Base-by-base conservation (phyloP, 1,140 invertebrate genomes). In the Cryptotermes secundus region DNA sequence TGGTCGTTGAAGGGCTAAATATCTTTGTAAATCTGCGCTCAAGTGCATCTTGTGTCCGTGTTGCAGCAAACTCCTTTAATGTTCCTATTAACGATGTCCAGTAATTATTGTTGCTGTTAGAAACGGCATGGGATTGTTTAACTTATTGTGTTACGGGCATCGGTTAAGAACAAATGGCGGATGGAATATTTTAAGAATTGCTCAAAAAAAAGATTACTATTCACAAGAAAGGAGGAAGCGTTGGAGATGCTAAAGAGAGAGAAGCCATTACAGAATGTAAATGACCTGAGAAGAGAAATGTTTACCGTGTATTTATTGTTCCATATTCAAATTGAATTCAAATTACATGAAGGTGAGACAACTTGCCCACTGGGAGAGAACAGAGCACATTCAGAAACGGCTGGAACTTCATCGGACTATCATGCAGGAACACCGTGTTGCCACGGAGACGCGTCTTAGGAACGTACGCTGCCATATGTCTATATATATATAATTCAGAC, bases 311-410 rank as follows among this genome's bases (percentile, higher is more conserved):
- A 9, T 72, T 72, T 31, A 16, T 72, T 72, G 59, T 72, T 72
- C 14, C 59, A n/a, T 72, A 72, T 72, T 72, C 59, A 72, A 72
- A 72, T 72, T 72, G 59, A 72, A 72, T 72, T 72, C n/a, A 72
- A 31, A 14, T 65, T 31, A 10, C 31, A n/a, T 72, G n/a, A 72
- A 72, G n/a, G 26, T 7, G 1, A 72, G 59, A 72, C 4, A 49
- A 1, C 16, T 42, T 42, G 16, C 38, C 9, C 9, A 42, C 9
- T 42, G 9, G 38, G 38, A 42, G 16, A 10, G 38, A 42, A 42
- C 38, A 42, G 38, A 42, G 16, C 38, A 42, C 38, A 42, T 42
- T 42, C 16, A 4, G 38, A 42, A 14, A 9, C 16, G 38, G 9
- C 38, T 42, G 16, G 38, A 42, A 42, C 9, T 42, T 42, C 38